Base-by-base conservation (phyloP, 2,113 vertebrate species). In the Antidorcas marsupialis region DNA sequence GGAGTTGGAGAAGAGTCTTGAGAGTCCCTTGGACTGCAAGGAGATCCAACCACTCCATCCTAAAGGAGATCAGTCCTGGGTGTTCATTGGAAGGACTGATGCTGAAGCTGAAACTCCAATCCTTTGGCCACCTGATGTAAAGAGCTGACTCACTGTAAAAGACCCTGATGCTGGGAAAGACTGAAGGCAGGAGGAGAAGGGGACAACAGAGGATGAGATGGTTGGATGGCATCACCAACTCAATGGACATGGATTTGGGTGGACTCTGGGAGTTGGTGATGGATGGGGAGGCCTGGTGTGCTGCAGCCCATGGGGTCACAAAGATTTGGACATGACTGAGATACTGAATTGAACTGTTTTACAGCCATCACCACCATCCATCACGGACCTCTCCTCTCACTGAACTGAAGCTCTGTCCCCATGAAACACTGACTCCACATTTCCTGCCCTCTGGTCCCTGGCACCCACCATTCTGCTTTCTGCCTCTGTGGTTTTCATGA, bases 271-370 rank as follows among this genome's bases (percentile, higher is more conserved):
- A 21, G 64, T 2, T 71, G 64, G n/a, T 71, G 64, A 71, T 71
- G n/a, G n/a, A 71, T 10, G 5, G 64, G 9, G 8, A 36, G n/a
- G 64, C 9, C 64, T 67, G 17, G 17, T 0, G 17, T 36, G n/a
- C 17, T 36, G 17, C 17, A 1, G 17, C 11, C 4, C 17, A 3
- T 0, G 17, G 17, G 9, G n/a, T 71, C 0, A 0, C 17, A 36
- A 36, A 71, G 64, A 71, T 17, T 36, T 19, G 4, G 17, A 71
- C n/a, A 23, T 0, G 0, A 71, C 19, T 71, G n/a, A 71, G 9
- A 4, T 9, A 36, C 33, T 71, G 17, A 71, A 36, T 19, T 71
- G 64, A 23, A 6, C n/a, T 36, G n/a, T 21, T 43, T 74, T 25
- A 23, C 9, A 21, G 1, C 5, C n/a, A 8, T 28, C 10, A 0